phyloP scores from a whole-genome alignment of 2,797 vertebrate genomes.

The Microctenopoma lineatum region DNA sequence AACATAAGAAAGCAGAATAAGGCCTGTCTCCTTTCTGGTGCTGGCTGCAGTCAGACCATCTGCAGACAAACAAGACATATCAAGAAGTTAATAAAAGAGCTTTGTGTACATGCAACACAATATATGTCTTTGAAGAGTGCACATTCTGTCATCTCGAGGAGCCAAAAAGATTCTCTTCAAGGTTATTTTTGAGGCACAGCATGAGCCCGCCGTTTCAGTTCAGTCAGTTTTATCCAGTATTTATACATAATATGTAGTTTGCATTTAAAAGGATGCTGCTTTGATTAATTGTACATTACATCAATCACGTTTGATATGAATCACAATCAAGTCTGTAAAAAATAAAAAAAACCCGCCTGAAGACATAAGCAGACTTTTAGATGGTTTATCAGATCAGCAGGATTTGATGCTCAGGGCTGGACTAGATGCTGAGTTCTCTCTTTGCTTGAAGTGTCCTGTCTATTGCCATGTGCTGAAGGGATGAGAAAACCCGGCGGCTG shows the following conservation, averaged over 20 bases:
- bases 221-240: constrained; percentile 25
- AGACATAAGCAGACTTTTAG: constrained; percentile 48
- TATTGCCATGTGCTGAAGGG: constrained; percentile 61
- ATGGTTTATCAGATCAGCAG: constrained; percentile 68
- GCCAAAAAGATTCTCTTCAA: constrained; percentile 43
- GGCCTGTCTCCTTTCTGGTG: constrained; percentile 70
- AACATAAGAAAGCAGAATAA: constrained; percentile 70
- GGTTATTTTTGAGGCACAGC: constrained; percentile 21
- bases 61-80: constrained; percentile 45
- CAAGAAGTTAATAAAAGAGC: constrained; percentile 74
- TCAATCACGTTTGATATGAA: constrained; percentile 38
- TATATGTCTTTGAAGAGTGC: constrained; percentile 76
- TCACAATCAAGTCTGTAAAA: constrained; percentile 58
- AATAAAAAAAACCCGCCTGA: constrained; percentile 29
- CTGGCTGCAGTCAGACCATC: constrained; percentile 72
- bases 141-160: constrained; percentile 53
- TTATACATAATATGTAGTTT: constrained; percentile 15
- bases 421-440: constrained; percentile 71
- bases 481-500: constrained; percentile 61
- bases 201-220: constrained; percentile 3
- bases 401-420: constrained; percentile 70
- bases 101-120: constrained; percentile 64
- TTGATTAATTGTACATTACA: constrained; percentile 39
- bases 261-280: neutral
- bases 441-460: constrained; percentile 71